Evolutionary conservation across 2,797 vertebrate species (phyloP).

Genomic region (Fratercula arctica): DNA sequence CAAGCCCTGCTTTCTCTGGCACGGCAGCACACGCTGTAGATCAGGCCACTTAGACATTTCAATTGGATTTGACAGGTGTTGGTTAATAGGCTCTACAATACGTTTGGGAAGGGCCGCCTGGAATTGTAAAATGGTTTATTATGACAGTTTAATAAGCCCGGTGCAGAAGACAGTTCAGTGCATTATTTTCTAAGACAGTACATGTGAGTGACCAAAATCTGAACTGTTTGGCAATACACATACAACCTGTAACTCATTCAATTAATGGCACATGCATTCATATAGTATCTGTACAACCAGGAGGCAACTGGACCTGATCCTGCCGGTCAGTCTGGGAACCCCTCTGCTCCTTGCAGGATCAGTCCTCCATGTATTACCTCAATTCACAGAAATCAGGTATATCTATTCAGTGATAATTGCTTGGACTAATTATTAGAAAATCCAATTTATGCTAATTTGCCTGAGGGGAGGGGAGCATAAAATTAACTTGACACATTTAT

Average conservation of each 20-base stretch:
- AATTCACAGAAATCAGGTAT: not conserved
- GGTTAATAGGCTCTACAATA: conserved; percentile 1
- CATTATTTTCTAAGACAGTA: not conserved
- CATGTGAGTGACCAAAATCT: not conserved
- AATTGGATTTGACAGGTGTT: conserved; percentile 37
- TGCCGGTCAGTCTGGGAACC: not conserved
- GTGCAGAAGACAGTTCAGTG: not conserved
- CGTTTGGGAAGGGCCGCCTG: not conserved
- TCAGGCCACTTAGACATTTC: conserved; percentile 14
- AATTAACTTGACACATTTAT: conserved; percentile 54
- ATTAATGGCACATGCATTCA: not conserved
- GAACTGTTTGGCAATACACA: not conserved
- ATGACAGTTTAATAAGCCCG: not conserved
- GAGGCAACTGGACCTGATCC: not conserved
- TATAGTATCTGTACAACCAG: not conserved
- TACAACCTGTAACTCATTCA: not conserved
- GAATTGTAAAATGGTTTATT: conserved; percentile 3
- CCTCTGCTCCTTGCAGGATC: not conserved
- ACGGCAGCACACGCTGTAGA: not conserved
- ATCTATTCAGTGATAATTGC: not conserved
- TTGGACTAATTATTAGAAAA: conserved; percentile 50
- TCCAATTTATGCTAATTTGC: conserved; percentile 26
- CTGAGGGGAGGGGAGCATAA: conserved; percentile 1
- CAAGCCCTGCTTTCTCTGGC: not conserved
- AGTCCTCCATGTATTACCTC: not conserved